A percentile compares a stretch with the other conserved stretches of the same genome.
These are phyloP conservation scores for Galemys pyrenaicus DNA, from an alignment of 2,113 vertebrate species.

Conservation along the genomic window DNA sequence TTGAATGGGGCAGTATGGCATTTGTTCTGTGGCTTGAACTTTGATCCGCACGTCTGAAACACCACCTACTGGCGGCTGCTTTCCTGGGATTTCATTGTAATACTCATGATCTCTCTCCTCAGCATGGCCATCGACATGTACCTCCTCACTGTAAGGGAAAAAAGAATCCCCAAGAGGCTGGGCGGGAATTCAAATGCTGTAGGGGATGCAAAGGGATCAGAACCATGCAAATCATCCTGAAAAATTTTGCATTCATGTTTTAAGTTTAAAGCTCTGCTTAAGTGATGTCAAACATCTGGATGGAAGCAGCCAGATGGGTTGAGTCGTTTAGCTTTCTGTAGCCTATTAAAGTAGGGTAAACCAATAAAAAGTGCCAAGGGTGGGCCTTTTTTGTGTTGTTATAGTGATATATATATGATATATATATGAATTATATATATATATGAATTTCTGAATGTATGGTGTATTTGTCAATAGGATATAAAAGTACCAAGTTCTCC, in stretches of 20 bases:
- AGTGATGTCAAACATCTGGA: conserved; percentile 39
- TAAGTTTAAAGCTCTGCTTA: conserved; percentile 4
- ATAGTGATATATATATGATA: not conserved
- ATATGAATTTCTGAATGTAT: not conserved
- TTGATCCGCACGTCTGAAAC: conserved; percentile 83
- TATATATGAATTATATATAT: not conserved
- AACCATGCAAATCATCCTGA: not conserved
- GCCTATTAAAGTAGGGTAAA: not conserved
- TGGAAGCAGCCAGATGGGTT: not conserved
- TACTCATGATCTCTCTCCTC: conserved; percentile 86
- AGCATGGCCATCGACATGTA: conserved; percentile 71
- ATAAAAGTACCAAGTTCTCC: conserved; percentile 36
- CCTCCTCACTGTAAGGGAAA: conserved; percentile 78
- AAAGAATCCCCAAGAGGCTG: conserved; percentile 40
- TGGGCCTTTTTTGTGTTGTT: not conserved
- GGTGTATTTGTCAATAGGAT: not conserved
- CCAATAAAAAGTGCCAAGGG: not conserved
- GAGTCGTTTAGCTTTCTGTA: conserved; percentile 29
- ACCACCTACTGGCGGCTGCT: conserved; percentile 86
- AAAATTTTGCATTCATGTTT: not conserved
- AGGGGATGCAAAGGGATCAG: not conserved
- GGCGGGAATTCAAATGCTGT: conserved; percentile 29
- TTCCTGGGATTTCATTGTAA: conserved; percentile 92
- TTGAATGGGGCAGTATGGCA: conserved; percentile 71
- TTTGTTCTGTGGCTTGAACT: conserved; percentile 76